Evolutionary conservation across 1,140 invertebrate species (phyloP).

Genomic region (Orius laevigatus): DNA sequence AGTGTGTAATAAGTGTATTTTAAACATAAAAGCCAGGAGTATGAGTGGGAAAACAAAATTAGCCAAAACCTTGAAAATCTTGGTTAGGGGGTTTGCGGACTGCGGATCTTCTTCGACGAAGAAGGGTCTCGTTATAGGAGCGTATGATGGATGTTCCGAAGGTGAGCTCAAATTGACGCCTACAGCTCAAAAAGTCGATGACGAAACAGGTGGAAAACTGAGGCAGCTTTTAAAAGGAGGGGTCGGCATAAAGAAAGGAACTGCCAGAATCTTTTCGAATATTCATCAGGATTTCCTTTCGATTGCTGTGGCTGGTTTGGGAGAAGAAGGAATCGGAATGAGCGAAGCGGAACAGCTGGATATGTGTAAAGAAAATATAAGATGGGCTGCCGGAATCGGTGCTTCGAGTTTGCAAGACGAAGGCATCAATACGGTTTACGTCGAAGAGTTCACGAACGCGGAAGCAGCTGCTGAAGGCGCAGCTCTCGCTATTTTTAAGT

Average conservation of each 20-base stretch:
- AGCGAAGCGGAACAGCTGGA: slow-evolving; percentile 49
- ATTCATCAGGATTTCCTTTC: slow-evolving; percentile 19
- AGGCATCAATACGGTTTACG: slow-evolving; percentile 24
- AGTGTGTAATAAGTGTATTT: too few relatives aligned
- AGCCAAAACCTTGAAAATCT: too few relatives aligned
- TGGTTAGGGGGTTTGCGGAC: background rate
- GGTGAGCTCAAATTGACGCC: slow-evolving; percentile 13
- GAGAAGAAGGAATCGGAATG: slow-evolving; percentile 36
- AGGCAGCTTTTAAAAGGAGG: slow-evolving; percentile 10
- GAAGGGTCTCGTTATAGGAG: slow-evolving; percentile 18
- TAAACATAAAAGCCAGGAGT: too few relatives aligned
- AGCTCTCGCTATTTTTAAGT: slow-evolving; percentile 40
- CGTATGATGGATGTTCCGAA: slow-evolving; percentile 14
- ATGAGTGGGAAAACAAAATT: too few relatives aligned
- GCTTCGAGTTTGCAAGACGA: slow-evolving; percentile 34
- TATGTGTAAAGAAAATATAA: slow-evolving; percentile 48
- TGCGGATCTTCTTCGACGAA: slow-evolving; percentile 1
- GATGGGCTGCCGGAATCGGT: slow-evolving; percentile 43
- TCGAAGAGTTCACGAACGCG: slow-evolving; percentile 53
- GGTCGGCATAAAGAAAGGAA: slow-evolving; percentile 4
- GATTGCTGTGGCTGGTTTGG: slow-evolving; percentile 52
- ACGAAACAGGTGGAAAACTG: slow-evolving; percentile 12
- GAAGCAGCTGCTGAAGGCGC: slow-evolving; percentile 60
- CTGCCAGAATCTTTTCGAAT: slow-evolving; percentile 11
- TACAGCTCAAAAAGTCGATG: slow-evolving; percentile 11